Evolutionary conservation across 1,140 invertebrate genomes (phyloP), one percentile per base, ranked within the genome.

Genomic region (Orius laevigatus): DNA sequence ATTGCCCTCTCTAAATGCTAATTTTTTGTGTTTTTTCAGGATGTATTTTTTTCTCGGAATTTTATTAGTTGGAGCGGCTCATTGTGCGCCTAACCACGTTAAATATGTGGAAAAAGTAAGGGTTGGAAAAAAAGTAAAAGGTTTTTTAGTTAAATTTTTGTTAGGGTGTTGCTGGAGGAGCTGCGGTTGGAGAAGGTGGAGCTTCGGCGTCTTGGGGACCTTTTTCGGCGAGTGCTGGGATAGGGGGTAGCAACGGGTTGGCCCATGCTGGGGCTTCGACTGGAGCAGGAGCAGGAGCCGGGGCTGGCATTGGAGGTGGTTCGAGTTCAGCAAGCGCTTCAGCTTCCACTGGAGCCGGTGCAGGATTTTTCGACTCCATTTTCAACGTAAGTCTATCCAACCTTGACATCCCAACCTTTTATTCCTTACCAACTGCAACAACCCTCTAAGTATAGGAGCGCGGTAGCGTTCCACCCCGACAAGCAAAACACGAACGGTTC

Each of bases 301-400:
- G 18, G 5, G 43, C 43, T 5, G 32, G 25, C 18, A 20, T 31
- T 31, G 25, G 43, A 11, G 19, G 19, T 5, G 43, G n/a, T 38
- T 38, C 36, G 8, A n/a, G 33, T 38, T 38, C 36, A 38, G 25
- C 25, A 4, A 8, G 25, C n/a, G 33, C 33, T 8, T 8, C 11
- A 14, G 40, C 10, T 19, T 16, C 40, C 16, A 5, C 40, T 11
- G 40, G 40, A 14, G 11, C 10, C 40, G 40, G 40, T 3, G 10
- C 43, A 5, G 34, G 20, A 6, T 25, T 46, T n/a, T 51, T 51
- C 32, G 50, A 51, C 32, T 20, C 35, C 14, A 51, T 51, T 47
- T 51, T 51, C 38, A 51, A 51, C 31, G 50, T 51, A 25, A 46
- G 50, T 47, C 16, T n/a, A 40, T 6, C 11, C 9, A 31, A 9